A percentile compares a stretch with the other conserved stretches of the same genome.
Conservation (phyloP, 1,140 invertebrate species). For the Drosophila lacertosa region DNA sequence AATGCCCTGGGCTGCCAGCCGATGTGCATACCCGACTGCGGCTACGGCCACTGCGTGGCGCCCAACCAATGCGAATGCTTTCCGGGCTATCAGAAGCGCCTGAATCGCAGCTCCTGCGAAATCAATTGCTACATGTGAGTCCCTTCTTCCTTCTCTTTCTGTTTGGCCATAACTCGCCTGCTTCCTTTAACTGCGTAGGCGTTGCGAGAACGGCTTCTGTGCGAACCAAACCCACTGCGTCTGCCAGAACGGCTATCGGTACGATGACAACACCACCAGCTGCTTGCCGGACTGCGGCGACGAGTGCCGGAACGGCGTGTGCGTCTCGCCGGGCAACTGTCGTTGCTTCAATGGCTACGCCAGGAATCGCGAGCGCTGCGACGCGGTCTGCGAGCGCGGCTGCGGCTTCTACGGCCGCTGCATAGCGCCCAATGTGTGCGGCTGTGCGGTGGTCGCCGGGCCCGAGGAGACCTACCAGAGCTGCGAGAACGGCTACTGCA, state of each 20-base stretch:
- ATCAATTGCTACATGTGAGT: slow-evolving; percentile 68
- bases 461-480: slow-evolving; percentile 61
- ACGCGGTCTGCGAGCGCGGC: slow-evolving; percentile 68
- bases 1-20: slow-evolving; percentile 73
- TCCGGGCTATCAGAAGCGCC: slow-evolving; percentile 65
- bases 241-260: slow-evolving; percentile 87
- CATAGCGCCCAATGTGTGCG: slow-evolving; percentile 74
- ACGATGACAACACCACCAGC: slow-evolving; percentile 72
- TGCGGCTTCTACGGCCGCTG: slow-evolving; percentile 79
- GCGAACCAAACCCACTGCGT: slow-evolving; percentile 85
- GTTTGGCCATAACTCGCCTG: no score
- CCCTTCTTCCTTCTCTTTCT: no score
- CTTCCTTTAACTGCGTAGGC: slow-evolving; percentile 39
- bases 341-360: slow-evolving; percentile 87
- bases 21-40: slow-evolving; percentile 85
- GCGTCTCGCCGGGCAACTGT: slow-evolving; percentile 85
- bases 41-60: slow-evolving; percentile 86
- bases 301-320: slow-evolving; percentile 84
- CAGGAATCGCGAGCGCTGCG: slow-evolving; percentile 67
- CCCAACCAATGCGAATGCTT: slow-evolving; percentile 87
- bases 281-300: slow-evolving; percentile 76
- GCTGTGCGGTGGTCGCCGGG: slow-evolving; percentile 66
- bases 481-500: slow-evolving; percentile 69
- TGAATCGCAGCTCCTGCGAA: slow-evolving; percentile 66
- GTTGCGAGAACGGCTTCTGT: slow-evolving; percentile 87